These are phyloP conservation scores for Tenthredo mesomela DNA, from an alignment of 2,888 invertebrate species.

Conservation along the genomic window DNA sequence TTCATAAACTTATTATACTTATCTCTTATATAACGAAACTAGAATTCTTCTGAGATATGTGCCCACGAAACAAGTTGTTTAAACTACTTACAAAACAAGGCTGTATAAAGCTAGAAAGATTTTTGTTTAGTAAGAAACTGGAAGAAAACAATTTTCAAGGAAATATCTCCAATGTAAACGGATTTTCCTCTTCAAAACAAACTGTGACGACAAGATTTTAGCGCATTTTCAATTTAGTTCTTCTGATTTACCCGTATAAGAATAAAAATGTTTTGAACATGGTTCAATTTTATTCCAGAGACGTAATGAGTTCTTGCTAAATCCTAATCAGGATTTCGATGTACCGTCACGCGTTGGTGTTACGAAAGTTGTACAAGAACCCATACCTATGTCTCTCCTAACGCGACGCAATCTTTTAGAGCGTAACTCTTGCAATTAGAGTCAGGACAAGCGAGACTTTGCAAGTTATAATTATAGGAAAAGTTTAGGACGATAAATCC, in stretches of 20 bases:
- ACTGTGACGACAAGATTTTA: neutral
- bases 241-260: neutral
- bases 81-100: neutral
- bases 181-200: neutral
- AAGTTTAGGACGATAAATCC: neutral
- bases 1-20: neutral
- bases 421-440: conserved; percentile 46
- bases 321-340: neutral
- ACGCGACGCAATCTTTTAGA: conserved; percentile 37
- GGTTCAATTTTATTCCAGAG: neutral
- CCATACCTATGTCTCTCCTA: neutral
- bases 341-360: neutral
- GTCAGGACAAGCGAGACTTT: conserved; percentile 6
- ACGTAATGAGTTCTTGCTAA: neutral
- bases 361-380: neutral
- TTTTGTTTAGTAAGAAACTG: neutral
- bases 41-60: neutral
- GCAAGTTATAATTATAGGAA: conserved; percentile 25
- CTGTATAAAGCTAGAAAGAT: neutral
- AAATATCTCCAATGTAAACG: neutral
- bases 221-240: neutral
- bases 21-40: neutral
- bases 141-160: neutral
- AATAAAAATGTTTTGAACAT: neutral
- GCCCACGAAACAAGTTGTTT: neutral